These are phyloP conservation scores for Psophia crepitans DNA, from an alignment of 2,113 vertebrate genomes.

Conservation along the genomic window DNA sequence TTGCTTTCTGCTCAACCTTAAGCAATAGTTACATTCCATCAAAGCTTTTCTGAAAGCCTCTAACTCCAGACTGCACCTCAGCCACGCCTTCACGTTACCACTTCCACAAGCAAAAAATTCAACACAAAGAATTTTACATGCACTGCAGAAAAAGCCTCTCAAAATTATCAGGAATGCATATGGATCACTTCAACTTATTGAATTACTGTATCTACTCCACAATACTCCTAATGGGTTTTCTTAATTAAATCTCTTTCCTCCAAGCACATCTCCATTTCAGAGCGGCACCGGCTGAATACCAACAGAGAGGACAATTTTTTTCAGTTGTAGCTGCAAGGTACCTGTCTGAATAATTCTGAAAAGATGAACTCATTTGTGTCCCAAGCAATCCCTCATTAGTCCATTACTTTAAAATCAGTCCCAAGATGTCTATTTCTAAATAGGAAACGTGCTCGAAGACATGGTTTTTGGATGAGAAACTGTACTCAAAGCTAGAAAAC, in stretches of 20 bases:
- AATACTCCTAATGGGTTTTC: neutral
- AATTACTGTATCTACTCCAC: neutral
- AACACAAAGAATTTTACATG: neutral
- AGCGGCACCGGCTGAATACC: neutral
- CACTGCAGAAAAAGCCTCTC: neutral
- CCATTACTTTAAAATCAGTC: neutral
- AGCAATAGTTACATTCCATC: neutral
- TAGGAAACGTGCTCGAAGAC: neutral
- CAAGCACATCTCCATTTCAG: neutral
- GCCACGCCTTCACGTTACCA: neutral
- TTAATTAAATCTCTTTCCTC: neutral
- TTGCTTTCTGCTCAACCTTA: neutral
- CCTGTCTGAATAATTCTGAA: neutral
- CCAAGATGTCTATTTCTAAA: neutral
- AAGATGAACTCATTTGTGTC: neutral
- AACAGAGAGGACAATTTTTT: neutral
- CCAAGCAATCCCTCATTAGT: neutral
- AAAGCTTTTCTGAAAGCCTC: neutral
- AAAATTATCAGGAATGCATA: neutral
- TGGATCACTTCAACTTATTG: neutral
- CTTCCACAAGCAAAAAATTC: neutral
- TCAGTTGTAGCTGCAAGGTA: neutral
- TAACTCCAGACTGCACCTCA: neutral
- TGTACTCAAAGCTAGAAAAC: neutral
- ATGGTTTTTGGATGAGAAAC: neutral